Base-by-base conservation (phyloP, 2,888 invertebrate species). In the Saturnia pavonia region DNA sequence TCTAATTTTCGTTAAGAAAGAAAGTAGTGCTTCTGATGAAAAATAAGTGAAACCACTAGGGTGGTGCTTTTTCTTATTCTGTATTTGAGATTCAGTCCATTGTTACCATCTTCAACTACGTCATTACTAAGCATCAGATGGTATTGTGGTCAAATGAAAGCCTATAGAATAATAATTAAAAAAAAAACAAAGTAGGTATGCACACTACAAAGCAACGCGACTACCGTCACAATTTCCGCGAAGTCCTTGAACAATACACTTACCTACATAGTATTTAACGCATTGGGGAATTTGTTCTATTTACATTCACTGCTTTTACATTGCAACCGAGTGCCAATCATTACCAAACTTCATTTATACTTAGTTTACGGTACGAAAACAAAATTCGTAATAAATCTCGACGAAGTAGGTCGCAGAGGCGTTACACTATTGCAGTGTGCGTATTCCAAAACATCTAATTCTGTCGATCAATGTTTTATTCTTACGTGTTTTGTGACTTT, bases 401-500 rank as follows among this genome's bases (percentile, higher is more conserved):
- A 73, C 74, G 78, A 85, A 79, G 76, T 85, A 82, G 88, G 88
- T 84, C 57, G 57, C 88, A 83, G 75, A 78, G 74, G 72, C 74
- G 74, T 70, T 74, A 75, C 74, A 71, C 77, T 75, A 77, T 79
- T 76, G 77, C 77, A 75, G 74, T 73, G 67, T 73, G 75, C 80
- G 72, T 72, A 78, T 81, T 77, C 72, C 71, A 81, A 82, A 88
- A 89, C 90, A 85, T 91, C 90, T 91, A 91, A 91, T 89, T 91
- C 80, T 75, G 88, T 86, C 87, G 82, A 83, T 83, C 80, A 77
- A 65, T 79, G 77, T 78, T 77, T 76, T 78, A 82, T 78, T 83
- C 75, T 76, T 70, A 75, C 7, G 54, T 72, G 68, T 40, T 40
- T 40, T 40, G 74, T 70, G 73, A 76, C 74, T 77, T 78, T 77